Evolutionary conservation across 2,113 vertebrate genomes (phyloP), one percentile per base, ranked within the genome.

Genomic region (Hemiprocne comata): DNA sequence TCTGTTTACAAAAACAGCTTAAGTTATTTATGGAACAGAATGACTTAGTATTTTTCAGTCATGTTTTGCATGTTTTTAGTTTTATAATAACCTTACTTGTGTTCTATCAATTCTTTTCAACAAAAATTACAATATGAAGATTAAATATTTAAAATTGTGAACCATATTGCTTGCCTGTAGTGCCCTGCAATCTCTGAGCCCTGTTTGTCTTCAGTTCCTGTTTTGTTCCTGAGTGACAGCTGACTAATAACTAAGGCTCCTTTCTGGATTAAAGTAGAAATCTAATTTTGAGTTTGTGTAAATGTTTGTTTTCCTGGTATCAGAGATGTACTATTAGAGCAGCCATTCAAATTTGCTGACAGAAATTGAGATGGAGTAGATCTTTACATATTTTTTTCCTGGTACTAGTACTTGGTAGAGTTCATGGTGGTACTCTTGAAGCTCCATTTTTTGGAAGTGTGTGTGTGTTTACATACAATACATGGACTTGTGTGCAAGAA

Each of bases 1-100:
- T 91, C 92, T 96, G 94, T 96, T 95, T 94, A 97, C 91, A 84
- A 81, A 93, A 95, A 55, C 90, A 97, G 70, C 70, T 79, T 42
- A 62, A 83, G 71, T 89, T 95, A 94, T 94, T 94, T 93, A 65
- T 91, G 85, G 88, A 64, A 89, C 91, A 82, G 72, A 58, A 42
- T 81, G 80, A 89, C 89, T 93, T 94, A 50, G 79, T 69, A 21
- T 90, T 94, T 94, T 82, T 94, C 58, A 34, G 50, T 71, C 76
- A 34, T 2, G 9, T 62, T 93, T 85, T 82, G 21, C 36, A 14
- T 42, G 40, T 48, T 84, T 81, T 14, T 46, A n/a, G 40, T 73
- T 96, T 92, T 46, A n/a, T 88, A 5, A 48, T 50, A 55, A 64
- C 11, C 6, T 66, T 65, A 26, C 28, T 67, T 38, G 28, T 55